phyloP scores from a whole-genome alignment of 2,888 invertebrate species.

The Orthonychiurus folsomi region DNA sequence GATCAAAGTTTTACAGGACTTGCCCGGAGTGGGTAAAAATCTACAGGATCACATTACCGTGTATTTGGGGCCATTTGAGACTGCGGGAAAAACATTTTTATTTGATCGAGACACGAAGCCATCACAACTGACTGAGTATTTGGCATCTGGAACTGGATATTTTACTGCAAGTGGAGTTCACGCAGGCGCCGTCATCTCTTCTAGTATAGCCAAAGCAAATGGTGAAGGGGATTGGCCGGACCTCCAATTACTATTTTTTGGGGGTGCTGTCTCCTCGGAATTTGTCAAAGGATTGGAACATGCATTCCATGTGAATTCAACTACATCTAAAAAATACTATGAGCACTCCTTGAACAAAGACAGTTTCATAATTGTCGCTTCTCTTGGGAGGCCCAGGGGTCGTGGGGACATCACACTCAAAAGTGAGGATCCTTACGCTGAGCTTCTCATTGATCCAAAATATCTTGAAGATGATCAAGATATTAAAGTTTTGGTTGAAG shows the following conservation, averaged over 20 bases:
- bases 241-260: conserved; percentile 25
- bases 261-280: conserved; percentile 18
- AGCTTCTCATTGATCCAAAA: conserved; percentile 33
- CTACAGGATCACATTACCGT: conserved; percentile 32
- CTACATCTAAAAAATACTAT: conserved; percentile 27
- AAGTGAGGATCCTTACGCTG: conserved; percentile 22
- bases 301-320: conserved; percentile 27
- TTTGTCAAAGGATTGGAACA: conserved; percentile 29
- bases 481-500: conserved; percentile 29
- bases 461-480: conserved; percentile 33
- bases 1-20: conserved; percentile 26
- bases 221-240: conserved; percentile 37
- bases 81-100: neutral
- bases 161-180: conserved; percentile 2
- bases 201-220: conserved; percentile 23
- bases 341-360: conserved; percentile 28
- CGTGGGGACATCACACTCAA: conserved; percentile 26
- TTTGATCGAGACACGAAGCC: conserved; percentile 14
- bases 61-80: conserved; percentile 28
- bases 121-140: conserved; percentile 5
- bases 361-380: conserved; percentile 32
- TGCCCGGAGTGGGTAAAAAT: conserved; percentile 32
- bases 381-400: conserved; percentile 26
- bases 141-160: neutral
- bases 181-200: conserved; percentile 17